Conservation (phyloP, 2,113 vertebrate species). For the Rhadina sibilatrix region DNA sequence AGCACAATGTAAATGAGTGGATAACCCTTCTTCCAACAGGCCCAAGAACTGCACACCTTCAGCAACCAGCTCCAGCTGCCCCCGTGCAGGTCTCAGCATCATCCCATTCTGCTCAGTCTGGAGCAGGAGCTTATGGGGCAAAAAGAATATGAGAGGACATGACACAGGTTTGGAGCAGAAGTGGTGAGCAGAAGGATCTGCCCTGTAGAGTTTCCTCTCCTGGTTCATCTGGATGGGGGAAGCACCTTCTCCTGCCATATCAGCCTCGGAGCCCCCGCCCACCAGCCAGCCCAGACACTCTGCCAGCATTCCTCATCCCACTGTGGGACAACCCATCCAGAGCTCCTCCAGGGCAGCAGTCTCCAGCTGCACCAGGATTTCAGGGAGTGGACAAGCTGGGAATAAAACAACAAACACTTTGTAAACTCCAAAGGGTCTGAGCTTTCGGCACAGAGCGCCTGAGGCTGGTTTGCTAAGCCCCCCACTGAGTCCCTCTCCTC, state of each 20-base stretch:
- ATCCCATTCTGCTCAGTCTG: background rate
- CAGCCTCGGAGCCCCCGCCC: background rate
- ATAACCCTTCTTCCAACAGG: background rate
- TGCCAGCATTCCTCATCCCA: background rate
- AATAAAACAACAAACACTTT: background rate
- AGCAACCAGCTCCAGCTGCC: background rate
- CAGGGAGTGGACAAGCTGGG: background rate
- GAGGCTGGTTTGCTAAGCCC: background rate
- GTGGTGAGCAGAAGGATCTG: background rate
- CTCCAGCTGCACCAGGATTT: background rate
- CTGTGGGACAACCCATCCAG: background rate
- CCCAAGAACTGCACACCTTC: background rate
- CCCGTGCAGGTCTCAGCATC: fast-evolving
- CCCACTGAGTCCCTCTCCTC: background rate
- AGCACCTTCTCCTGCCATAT: background rate
- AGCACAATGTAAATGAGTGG: background rate
- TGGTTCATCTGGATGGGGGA: background rate
- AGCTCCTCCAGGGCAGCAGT: background rate
- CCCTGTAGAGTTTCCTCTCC: background rate
- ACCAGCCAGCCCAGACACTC: background rate
- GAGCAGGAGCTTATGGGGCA: background rate
- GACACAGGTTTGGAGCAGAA: background rate
- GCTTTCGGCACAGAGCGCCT: background rate
- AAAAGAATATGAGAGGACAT: fast-evolving
- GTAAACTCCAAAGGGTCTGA: background rate